Conservation (phyloP, 2,888 invertebrate species). For the Blera fallax region DNA sequence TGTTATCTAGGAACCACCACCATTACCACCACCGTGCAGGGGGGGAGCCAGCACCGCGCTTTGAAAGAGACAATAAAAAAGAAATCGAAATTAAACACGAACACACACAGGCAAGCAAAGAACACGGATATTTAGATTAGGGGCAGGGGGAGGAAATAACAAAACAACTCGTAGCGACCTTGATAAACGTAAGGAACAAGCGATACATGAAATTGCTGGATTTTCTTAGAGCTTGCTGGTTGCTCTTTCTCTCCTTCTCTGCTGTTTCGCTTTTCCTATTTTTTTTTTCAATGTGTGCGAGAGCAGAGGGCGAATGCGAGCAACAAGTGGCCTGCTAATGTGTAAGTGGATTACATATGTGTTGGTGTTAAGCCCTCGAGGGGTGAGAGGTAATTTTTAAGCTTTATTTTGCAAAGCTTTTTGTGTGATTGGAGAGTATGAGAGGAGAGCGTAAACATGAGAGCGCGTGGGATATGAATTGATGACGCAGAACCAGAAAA, state of each 20-base stretch:
- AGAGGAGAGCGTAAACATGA: neutral
- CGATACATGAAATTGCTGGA: constrained; percentile 68
- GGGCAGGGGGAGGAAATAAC: constrained; percentile 61
- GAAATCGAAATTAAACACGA: constrained; percentile 59
- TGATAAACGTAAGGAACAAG: constrained; percentile 70
- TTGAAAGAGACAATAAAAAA: constrained; percentile 41
- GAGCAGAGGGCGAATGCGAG: constrained; percentile 29
- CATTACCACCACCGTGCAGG: neutral
- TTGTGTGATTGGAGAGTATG: constrained; percentile 25
- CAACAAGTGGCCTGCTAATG: constrained; percentile 60
- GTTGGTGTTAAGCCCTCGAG: constrained; percentile 4
- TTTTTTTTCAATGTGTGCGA: neutral
- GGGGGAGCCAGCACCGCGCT: neutral
- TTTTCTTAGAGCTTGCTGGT: constrained; percentile 46
- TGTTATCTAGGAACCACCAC: constrained; percentile 57
- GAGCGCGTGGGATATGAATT: neutral
- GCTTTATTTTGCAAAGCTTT: constrained; percentile 36
- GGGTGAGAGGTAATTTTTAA: neutral
- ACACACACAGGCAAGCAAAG: neutral
- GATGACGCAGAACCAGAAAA: constrained; percentile 27
- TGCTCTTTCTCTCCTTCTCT: constrained; percentile 34
- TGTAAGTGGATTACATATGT: constrained; percentile 20
- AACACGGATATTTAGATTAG: constrained; percentile 43
- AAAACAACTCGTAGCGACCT: constrained; percentile 70
- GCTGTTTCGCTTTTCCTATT: constrained; percentile 42